These are phyloP conservation scores for Larimichthys crocea DNA, from an alignment of 2,113 vertebrate species.

Conservation along the genomic window DNA sequence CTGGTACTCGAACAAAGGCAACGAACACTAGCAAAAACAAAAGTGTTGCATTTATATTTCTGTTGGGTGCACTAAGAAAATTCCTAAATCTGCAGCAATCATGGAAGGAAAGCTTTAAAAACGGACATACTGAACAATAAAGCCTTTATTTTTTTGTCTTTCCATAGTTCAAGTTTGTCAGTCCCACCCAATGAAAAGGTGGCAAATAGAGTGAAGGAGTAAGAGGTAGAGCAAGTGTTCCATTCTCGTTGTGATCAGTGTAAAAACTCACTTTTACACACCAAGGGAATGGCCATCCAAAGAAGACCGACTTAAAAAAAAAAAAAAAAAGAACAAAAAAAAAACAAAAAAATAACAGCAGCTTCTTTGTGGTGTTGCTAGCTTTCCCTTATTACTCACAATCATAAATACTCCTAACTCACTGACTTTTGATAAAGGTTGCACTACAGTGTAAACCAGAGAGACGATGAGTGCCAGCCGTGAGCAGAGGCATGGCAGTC, in stretches of 20 bases:
- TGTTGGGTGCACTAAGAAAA: not conserved
- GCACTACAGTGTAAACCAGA: constrained; percentile 76
- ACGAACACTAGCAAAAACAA: too few species aligned
- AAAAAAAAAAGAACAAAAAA: not conserved
- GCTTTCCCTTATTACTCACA: constrained; percentile 81
- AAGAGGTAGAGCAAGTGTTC: constrained; percentile 85
- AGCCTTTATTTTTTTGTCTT: constrained; percentile 83
- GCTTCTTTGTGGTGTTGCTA: constrained; percentile 78
- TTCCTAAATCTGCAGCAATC: not conserved
- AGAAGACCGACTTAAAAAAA: constrained; percentile 62
- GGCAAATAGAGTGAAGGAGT: constrained; percentile 79
- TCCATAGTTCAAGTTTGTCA: constrained; percentile 83
- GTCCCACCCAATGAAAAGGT: constrained; percentile 75
- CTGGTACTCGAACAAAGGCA: too few species aligned
- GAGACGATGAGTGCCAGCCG: constrained; percentile 43
- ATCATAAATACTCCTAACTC: constrained; percentile 74
- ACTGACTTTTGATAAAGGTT: constrained; percentile 67
- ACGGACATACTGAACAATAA: constrained; percentile 74
- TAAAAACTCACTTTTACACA: constrained; percentile 71
- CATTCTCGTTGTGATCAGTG: constrained; percentile 77
- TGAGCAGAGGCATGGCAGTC: constrained; percentile 26
- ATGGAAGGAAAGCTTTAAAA: constrained; percentile 17
- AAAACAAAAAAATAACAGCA: constrained; percentile 58
- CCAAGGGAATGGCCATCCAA: constrained; percentile 73
- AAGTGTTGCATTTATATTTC: too few species aligned